Evolutionary conservation across 1,140 invertebrate genomes (phyloP), one percentile per base, ranked within the genome.

Genomic region (Atta cephalotes): DNA sequence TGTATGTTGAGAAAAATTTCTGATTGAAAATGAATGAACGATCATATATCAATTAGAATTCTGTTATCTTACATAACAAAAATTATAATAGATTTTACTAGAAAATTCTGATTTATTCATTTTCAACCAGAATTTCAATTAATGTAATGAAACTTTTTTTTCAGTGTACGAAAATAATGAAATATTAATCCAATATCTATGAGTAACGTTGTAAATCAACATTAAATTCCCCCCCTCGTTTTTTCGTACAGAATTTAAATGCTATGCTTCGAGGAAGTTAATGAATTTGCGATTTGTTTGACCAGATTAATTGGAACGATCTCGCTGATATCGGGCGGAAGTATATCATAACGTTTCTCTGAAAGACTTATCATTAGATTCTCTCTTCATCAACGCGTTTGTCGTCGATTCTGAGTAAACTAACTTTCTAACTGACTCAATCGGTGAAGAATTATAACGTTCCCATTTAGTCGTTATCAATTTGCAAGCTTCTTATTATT

Each of bases 251-350:
- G 18, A 18, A 56, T 72, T 72, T 28, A 31, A 21, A 3, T 35
- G 28, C 2, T 35, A 2, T 9, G 0, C 9, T 53, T 71, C 7
- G 31, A 35, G 49, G 49, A 51, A 51, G 16, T 51, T 28, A 31
- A n/a, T 28, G 31, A n/a, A 31, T 28, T 70, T 28, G 16, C 49
- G 16, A 12, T 62, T 62, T 56, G 35, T 76, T 56, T 10, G 3
- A 2, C 9, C 5, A n/a, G 16, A 66, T 79, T 16, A 14, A 66
- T 53, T 0, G 16, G 14, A 28, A 31, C 28, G 10, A 12, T 51
- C 3, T 35, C 77, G 10, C 10, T 56, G 65, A 45, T 71, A 28
- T 45, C 31, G 49, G 39, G 35, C 31, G 63, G 78, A 81, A 71
- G 9, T 1, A n/a, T 18, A 25, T 0, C 2, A 6, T 56, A 39